Evolutionary conservation across 2,888 invertebrate genomes (phyloP).

Genomic region (Ennomos fuscantarius): DNA sequence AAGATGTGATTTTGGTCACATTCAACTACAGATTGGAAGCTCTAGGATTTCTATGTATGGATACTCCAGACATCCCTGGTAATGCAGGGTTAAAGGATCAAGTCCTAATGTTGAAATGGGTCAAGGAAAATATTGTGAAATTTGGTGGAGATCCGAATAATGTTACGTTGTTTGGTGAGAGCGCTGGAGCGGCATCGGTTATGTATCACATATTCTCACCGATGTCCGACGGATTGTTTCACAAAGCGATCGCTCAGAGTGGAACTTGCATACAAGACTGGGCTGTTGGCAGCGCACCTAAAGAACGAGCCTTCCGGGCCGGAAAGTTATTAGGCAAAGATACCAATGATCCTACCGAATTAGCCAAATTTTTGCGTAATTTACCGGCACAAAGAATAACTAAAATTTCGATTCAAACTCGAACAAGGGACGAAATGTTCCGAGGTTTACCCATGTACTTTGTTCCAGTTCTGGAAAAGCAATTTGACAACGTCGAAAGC

Average conservation of each 20-base stretch:
- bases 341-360: conserved; percentile 51
- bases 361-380: conserved; percentile 54
- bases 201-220: conserved; percentile 71
- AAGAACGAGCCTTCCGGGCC: conserved; percentile 58
- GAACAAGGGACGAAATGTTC: conserved; percentile 55
- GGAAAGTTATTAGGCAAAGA: conserved; percentile 63
- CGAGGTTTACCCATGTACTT: conserved; percentile 61
- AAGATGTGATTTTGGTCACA: conserved; percentile 72
- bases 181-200: conserved; percentile 67
- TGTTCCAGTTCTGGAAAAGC: conserved; percentile 58
- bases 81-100: conserved; percentile 74
- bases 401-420: conserved; percentile 47
- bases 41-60: conserved; percentile 56
- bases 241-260: conserved; percentile 72
- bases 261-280: conserved; percentile 63
- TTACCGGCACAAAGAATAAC: conserved; percentile 54
- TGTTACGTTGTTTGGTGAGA: conserved; percentile 72
- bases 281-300: conserved; percentile 47
- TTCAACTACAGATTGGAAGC: conserved; percentile 69
- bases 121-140: conserved; percentile 58
- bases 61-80: conserved; percentile 63
- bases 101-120: conserved; percentile 62
- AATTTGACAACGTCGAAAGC: conserved; percentile 50
- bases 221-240: conserved; percentile 68
- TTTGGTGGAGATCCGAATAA: conserved; percentile 68